Conservation (phyloP, 2,888 invertebrate species). For the Suillia variegata region DNA sequence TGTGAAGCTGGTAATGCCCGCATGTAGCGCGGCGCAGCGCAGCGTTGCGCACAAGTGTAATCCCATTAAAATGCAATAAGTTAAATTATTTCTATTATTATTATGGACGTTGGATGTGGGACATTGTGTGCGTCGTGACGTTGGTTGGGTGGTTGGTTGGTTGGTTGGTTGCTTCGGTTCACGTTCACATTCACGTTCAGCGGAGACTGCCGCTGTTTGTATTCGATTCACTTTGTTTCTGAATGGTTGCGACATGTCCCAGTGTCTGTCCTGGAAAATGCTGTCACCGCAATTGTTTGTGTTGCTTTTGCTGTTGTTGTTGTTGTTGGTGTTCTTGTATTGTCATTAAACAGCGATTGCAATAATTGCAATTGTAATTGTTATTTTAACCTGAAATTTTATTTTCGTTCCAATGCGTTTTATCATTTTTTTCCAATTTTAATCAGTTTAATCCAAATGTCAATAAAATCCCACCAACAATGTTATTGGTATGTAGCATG, state of each 20-base stretch:
- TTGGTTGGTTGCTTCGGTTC: not conserved
- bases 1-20: not conserved
- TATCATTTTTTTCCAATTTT: constrained; percentile 20
- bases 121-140: not conserved
- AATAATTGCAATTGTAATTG: constrained; percentile 10
- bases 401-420: constrained; percentile 21
- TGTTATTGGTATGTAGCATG: too few relatives aligned
- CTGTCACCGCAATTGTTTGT: constrained; percentile 1
- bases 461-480: constrained; percentile 1
- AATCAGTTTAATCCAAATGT: constrained; percentile 13
- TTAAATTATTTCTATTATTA: constrained; percentile 55
- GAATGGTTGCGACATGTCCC: constrained; percentile 1
- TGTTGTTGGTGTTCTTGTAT: constrained; percentile 29
- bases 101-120: constrained; percentile 35
- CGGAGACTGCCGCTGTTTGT: not conserved
- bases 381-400: constrained; percentile 21
- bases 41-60: too few relatives aligned
- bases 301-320: constrained; percentile 13
- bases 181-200: not conserved
- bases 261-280: not conserved
- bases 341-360: constrained; percentile 2
- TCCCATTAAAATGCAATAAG: constrained; percentile 58
- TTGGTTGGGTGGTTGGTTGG: not conserved
- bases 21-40: constrained; percentile 46
- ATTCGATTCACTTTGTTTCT: constrained; percentile 10